Percentiles rank a stretch among this genome's conserved stretches.
These are phyloP conservation scores for Pristiophorus japonicus DNA, from an alignment of 2,113 vertebrate genomes.

Conservation along the genomic window DNA sequence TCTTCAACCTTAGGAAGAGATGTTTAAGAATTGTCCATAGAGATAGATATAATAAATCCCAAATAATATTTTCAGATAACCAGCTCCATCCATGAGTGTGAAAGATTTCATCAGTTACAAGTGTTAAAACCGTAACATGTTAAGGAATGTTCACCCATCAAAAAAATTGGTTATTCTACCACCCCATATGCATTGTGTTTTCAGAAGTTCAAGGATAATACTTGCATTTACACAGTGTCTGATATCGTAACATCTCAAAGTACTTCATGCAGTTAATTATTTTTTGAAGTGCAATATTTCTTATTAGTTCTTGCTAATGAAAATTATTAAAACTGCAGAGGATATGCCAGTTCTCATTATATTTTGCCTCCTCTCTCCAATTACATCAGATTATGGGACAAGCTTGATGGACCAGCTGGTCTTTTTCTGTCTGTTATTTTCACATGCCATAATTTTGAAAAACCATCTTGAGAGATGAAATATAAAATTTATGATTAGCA, in stretches of 20 bases:
- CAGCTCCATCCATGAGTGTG: not conserved
- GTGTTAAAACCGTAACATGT: not conserved
- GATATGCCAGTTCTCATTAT: not conserved
- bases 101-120: not conserved
- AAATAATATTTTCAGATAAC: not conserved
- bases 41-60: not conserved
- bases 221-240: too few species aligned
- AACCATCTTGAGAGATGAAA: not conserved
- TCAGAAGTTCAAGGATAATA: not conserved
- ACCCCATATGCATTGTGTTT: not conserved
- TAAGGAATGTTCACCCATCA: not conserved
- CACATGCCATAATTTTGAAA: not conserved
- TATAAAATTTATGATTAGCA: not conserved
- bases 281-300: not conserved
- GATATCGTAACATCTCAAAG: not conserved
- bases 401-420: not conserved
- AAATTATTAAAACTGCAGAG: not conserved
- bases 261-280: not conserved
- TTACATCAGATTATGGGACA: not conserved
- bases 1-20: not conserved
- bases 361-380: not conserved
- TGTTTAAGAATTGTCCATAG: not conserved
- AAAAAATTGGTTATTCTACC: not conserved
- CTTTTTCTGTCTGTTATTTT: not conserved
- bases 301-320: not conserved